phyloP scores from a whole-genome alignment of 1,140 invertebrate species.

The Pseudomyrmex pallidus region DNA sequence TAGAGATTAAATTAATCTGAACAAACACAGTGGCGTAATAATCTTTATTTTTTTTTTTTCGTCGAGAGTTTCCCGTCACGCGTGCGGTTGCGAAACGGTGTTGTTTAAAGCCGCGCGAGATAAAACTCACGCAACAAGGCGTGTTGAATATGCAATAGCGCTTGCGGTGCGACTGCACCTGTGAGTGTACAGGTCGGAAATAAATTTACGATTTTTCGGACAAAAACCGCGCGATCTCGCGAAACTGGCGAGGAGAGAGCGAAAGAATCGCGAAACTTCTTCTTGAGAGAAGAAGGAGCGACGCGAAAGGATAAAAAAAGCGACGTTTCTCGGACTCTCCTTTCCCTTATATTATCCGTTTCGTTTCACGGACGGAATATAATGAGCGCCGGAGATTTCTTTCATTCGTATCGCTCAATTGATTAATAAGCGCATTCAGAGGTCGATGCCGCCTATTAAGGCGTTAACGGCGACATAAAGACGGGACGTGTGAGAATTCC shows the following conservation, averaged over 20 bases:
- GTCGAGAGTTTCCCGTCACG: constrained; percentile 21
- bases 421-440: constrained; percentile 76
- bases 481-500: constrained; percentile 33
- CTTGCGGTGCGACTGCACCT: constrained; percentile 6
- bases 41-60: background rate
- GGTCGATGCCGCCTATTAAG: constrained; percentile 75
- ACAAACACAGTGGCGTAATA: background rate
- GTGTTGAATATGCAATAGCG: background rate
- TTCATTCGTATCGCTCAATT: constrained; percentile 69
- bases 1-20: background rate
- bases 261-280: background rate
- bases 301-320: background rate
- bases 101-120: constrained; percentile 18
- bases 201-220: background rate
- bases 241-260: background rate
- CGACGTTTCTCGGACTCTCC: background rate
- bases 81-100: constrained; percentile 16
- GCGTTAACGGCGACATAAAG: constrained; percentile 49
- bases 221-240: background rate
- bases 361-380: constrained; percentile 1
- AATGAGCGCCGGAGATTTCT: constrained; percentile 61
- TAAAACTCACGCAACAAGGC: constrained; percentile 41
- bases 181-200: background rate
- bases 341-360: constrained; percentile 27
- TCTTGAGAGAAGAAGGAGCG: constrained; percentile 4